A percentile compares a stretch with the other conserved stretches of the same genome.
These are phyloP conservation scores for Trichonephila inaurata DNA, from an alignment of 1,140 invertebrate species.

Conservation along the genomic window DNA sequence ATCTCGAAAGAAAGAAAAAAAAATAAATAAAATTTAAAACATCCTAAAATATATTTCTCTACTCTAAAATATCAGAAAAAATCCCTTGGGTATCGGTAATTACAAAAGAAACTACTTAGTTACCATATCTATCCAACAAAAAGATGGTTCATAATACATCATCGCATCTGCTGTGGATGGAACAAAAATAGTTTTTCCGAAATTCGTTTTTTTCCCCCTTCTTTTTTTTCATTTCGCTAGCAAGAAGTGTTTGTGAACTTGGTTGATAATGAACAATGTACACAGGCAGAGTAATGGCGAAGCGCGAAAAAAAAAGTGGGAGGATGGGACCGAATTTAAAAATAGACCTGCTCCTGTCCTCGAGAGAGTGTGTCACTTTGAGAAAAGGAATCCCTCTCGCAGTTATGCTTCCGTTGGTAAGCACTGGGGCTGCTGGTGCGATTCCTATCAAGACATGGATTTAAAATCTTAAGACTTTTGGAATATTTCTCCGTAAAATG, in stretches of 20 bases:
- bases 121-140: no score
- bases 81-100: no score
- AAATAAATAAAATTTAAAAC: no score
- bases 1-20: no score
- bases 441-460: constrained; percentile 2
- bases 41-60: no score
- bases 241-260: neutral
- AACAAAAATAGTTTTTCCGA: no score
- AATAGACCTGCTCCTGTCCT: constrained; percentile 51
- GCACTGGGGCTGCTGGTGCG: neutral
- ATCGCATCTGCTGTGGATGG: no score
- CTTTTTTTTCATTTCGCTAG: no score
- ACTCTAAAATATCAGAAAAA: no score
- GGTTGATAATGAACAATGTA: constrained; percentile 12
- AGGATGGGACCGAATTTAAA: constrained; percentile 13
- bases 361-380: constrained; percentile 35
- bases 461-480: neutral
- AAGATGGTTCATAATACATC: no score
- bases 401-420: neutral
- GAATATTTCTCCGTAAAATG: neutral
- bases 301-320: neutral
- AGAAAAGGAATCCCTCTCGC: neutral
- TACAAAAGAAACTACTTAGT: no score
- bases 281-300: neutral
- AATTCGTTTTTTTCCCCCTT: no score